Base-by-base conservation (phyloP, 2,888 invertebrate species). In the Griposia aprilina region DNA sequence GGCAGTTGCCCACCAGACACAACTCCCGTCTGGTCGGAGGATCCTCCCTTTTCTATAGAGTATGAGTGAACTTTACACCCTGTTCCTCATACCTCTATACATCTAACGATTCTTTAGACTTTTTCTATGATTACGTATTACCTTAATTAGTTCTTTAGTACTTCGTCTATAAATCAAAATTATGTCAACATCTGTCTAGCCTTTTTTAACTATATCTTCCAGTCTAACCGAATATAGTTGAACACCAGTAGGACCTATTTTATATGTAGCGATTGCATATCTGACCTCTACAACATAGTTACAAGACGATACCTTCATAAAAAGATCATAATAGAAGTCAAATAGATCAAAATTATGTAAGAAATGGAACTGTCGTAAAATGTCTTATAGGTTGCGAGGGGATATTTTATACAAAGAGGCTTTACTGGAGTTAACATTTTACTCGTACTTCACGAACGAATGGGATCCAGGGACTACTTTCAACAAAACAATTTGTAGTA, bases 401-500 rank as follows among this genome's bases (percentile, higher is more conserved):
- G 2, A 74, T 62, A 63, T 63, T 71, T 50, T 60, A 79, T 71
- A 67, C 41, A 81, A 77, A 57, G 57, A 63, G 20, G 65, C 36
- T 78, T 65, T 30, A 72, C 60, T 74, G 41, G 65, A 69, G 62
- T 63, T 41, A 68, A 69, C 48, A 78, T 76, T 77, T 69, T 69
- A 74, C 73, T 73, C 45, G 57, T 76, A n/a, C 23, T 76, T 52
- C 45, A 48, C 36, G 66, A 76, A 45, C n/a, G 45, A 84, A 76
- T 73, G 30, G 84, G 57, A 76, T 41, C 82, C 13, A 60, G 82
- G 73, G 79, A 76, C 70, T 71, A 74, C 41, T 76, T 71, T 71
- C 55, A 71, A 67, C 73, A 63, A 57, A 82, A 65, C 62, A 67
- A 75, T 75, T 75, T 67, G 74, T 62, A 17, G 30, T 36, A 20